Evolutionary conservation across 2,797 vertebrate species (phyloP).

Genomic region (Mormyrops attenuatus): DNA sequence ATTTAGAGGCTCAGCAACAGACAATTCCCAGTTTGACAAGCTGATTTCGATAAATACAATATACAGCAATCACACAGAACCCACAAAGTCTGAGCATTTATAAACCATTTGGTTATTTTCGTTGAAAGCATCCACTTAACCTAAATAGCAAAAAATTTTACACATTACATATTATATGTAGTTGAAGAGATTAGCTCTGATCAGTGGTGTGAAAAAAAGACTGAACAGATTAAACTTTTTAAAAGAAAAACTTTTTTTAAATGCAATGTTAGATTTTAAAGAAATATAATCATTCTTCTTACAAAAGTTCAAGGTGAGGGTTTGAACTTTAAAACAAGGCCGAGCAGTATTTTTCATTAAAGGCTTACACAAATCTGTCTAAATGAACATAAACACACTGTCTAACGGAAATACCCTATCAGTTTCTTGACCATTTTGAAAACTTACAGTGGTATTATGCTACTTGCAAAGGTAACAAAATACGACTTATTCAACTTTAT

Average conservation of each 20-base stretch:
- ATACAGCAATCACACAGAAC: background rate
- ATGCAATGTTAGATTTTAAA: background rate
- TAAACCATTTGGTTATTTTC: background rate
- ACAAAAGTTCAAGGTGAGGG: background rate
- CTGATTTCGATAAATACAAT: background rate
- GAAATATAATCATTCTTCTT: background rate
- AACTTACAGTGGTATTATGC: background rate
- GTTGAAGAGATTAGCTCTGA: background rate
- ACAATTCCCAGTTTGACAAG: background rate
- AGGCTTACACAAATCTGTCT: background rate
- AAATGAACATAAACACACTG: background rate
- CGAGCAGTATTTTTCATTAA: background rate
- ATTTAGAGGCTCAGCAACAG: background rate
- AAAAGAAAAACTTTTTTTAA: slow-evolving; percentile 8
- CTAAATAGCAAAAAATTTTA: background rate
- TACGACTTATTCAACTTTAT: background rate
- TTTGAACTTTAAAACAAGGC: background rate
- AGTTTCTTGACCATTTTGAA: background rate
- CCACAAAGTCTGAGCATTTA: background rate
- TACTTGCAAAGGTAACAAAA: background rate
- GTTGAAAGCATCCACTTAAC: background rate
- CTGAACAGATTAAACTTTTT: background rate
- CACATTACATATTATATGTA: background rate
- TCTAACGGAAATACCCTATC: background rate
- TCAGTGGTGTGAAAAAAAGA: background rate